Evolutionary conservation across 1,140 invertebrate genomes (phyloP), one percentile per base, ranked within the genome.

Genomic region (Anagrus nilaparvatae): DNA sequence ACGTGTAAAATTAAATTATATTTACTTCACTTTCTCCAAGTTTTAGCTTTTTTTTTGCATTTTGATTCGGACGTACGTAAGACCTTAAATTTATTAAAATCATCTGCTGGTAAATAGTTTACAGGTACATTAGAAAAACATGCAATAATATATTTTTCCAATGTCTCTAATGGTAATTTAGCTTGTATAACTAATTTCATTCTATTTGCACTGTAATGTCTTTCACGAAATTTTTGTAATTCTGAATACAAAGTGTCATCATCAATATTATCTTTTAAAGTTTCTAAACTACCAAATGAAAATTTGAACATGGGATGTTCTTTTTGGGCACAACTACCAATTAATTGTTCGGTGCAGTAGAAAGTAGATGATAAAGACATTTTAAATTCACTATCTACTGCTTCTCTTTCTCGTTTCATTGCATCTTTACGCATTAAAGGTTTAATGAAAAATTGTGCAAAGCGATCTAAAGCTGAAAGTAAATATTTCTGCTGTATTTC

Each of bases 301-400:
- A 93, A 92, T 37, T 79, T 83, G n/a, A 72, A 69, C 16, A 82
- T 80, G 0, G 88, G 87, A 62, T 84, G 82, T 14, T 72, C 71
- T 3, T 64, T 49, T 31, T 76, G 73, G 18, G 82, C 81, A 25
- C 85, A 60, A 31, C 68, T 74, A 16, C 71, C 73, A 37, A 90
- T 60, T 18, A 93, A 47, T 67, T 90, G 84, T 53, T 88, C 77
- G 40, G 75, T 76, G 39, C 84, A 71, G 49, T 72, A 71, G 3
- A 59, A 60, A 58, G 89, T 84, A 9, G 72, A 76, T 4, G 77
- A 74, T 7, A 78, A 48, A 4, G 77, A 73, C 66, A 83, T 78
- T 48, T 83, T 76, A 62, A 87, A 90, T 62, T 88, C 89, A 6
- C 87, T 92, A 59, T 96, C 84, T 3, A 96, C 85, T 1, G 89